phyloP scores from a whole-genome alignment of 2,113 vertebrate species.

The Pardalotus punctatus region DNA sequence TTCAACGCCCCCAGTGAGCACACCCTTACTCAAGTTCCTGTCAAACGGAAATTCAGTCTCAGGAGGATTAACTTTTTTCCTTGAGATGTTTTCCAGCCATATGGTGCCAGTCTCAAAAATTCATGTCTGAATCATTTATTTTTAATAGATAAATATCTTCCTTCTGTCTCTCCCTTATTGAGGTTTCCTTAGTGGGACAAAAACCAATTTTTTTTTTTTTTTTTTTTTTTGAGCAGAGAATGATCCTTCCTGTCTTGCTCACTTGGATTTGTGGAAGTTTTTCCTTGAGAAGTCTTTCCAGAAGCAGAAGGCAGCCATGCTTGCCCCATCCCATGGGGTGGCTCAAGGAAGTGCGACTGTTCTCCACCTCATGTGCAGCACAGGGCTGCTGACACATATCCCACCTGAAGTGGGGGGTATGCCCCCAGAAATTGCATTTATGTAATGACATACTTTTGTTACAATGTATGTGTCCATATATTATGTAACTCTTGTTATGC shows the following conservation, averaged over 20 bases:
- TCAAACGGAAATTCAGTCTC: not conserved
- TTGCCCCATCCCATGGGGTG: accelerated
- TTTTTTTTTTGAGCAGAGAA: not conserved
- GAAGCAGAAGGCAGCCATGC: accelerated
- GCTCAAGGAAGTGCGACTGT: not conserved
- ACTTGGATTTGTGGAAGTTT: not conserved
- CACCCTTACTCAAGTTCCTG: not conserved
- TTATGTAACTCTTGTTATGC: too few species aligned
- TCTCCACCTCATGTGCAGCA: not conserved
- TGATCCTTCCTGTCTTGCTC: not conserved
- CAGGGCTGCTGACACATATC: not conserved
- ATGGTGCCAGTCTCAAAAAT: slow-evolving; percentile 6
- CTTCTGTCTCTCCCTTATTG: not conserved
- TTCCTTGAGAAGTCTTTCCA: not conserved
- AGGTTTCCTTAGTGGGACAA: not conserved
- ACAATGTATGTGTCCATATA: accelerated
- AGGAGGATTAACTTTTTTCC: not conserved
- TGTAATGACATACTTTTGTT: not conserved
- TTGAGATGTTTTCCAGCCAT: not conserved
- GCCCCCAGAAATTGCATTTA: not conserved
- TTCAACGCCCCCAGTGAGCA: not conserved
- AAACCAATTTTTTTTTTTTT: not conserved
- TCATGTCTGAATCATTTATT: slow-evolving; percentile 13
- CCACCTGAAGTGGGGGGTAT: not conserved
- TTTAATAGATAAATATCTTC: slow-evolving; percentile 27